phyloP scores from a whole-genome alignment of 1,140 invertebrate genomes.

The Eubasilissa regina region DNA sequence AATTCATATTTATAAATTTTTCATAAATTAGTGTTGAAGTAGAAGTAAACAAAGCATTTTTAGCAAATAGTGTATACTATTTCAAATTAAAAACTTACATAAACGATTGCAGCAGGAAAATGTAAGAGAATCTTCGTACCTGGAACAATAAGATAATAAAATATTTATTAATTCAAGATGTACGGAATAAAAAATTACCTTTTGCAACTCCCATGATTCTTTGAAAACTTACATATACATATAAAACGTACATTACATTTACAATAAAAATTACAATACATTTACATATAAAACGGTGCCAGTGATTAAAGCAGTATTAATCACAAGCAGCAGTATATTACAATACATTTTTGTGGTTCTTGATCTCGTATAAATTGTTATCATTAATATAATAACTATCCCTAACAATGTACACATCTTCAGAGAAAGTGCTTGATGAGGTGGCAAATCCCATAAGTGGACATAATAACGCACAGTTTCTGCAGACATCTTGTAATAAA shows the following conservation, averaged over 20 bases:
- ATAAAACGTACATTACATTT: background rate
- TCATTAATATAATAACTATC: slow-evolving; percentile 1
- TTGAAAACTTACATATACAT: background rate
- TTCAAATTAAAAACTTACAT: no score
- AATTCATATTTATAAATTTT: no score
- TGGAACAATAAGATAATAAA: no score
- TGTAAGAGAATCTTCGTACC: no score
- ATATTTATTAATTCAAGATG: no score
- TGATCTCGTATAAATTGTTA: background rate
- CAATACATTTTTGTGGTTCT: background rate
- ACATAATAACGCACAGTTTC: background rate
- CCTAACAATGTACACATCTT: background rate
- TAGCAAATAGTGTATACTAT: no score
- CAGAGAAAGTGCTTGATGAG: slow-evolving; percentile 28
- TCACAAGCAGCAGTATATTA: background rate
- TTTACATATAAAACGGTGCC: no score
- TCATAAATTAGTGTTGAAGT: no score
- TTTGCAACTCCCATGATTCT: no score
- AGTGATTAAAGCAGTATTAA: background rate
- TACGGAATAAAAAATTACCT: background rate
- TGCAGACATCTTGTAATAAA: background rate
- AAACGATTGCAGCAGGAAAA: no score
- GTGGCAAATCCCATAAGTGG: slow-evolving; percentile 15
- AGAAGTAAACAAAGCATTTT: no score
- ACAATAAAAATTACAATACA: background rate